phyloP scores from a whole-genome alignment of 2,888 invertebrate species.

The Rhamnusium bicolor region DNA sequence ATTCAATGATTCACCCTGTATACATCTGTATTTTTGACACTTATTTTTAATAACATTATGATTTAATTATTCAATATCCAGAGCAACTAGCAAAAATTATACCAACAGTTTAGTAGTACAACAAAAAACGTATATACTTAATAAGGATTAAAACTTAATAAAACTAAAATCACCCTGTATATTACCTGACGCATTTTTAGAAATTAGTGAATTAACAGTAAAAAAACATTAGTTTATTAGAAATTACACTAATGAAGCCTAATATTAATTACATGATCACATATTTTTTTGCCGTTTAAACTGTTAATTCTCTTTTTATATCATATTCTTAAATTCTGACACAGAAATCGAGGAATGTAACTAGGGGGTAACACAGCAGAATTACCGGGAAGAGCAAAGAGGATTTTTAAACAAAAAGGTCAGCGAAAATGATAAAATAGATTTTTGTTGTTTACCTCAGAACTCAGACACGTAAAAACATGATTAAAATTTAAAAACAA shows the following conservation, averaged over 20 bases:
- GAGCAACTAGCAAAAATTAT: constrained; percentile 15
- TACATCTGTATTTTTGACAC: not conserved
- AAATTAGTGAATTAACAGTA: constrained; percentile 45
- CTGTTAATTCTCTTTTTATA: constrained; percentile 47
- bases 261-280: constrained; percentile 46
- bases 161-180: constrained; percentile 37
- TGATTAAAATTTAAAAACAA: too few species aligned
- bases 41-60: too few species aligned
- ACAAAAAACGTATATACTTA: not conserved
- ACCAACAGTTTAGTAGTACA: not conserved
- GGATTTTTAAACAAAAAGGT: not conserved
- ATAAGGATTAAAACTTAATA: constrained; percentile 20
- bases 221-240: constrained; percentile 37
- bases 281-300: constrained; percentile 49
- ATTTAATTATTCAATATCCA: not conserved
- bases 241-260: constrained; percentile 39
- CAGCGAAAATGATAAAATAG: too few species aligned
- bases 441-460: not conserved
- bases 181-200: constrained; percentile 17
- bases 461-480: too few species aligned
- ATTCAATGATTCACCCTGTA: too few species aligned
- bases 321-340: constrained; percentile 40
- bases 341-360: constrained; percentile 65
- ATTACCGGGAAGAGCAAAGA: constrained; percentile 15
- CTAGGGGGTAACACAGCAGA: constrained; percentile 52